These are phyloP conservation scores for Hoplodrina blanda DNA, from an alignment of 2,888 invertebrate genomes.

Conservation along the genomic window DNA sequence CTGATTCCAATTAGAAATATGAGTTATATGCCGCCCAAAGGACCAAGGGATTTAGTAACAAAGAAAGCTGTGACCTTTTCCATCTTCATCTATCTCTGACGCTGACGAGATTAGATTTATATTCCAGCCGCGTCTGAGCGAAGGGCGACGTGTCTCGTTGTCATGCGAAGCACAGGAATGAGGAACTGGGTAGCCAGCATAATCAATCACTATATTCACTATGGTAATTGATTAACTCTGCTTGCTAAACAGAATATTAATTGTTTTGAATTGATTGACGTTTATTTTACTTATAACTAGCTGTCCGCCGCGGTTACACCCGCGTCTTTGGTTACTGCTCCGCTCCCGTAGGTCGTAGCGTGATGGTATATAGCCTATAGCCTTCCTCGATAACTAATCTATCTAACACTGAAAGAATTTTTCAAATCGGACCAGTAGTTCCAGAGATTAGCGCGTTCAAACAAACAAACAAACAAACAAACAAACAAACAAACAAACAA, in stretches of 20 bases:
- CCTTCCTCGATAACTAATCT: too few relatives aligned
- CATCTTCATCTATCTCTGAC: constrained; percentile 17
- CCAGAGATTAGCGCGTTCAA: too few relatives aligned
- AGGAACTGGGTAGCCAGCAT: constrained; percentile 41
- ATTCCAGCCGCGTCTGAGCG: constrained; percentile 42
- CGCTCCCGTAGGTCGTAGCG: too few relatives aligned
- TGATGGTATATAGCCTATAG: too few relatives aligned
- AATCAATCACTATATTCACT: constrained; percentile 38
- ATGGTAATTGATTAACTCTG: constrained; percentile 37
- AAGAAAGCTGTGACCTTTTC: constrained; percentile 51
- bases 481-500: too few relatives aligned
- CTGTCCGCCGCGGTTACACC: too few relatives aligned
- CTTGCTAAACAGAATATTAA: constrained; percentile 28
- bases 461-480: too few relatives aligned
- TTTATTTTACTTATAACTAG: constrained; percentile 18
- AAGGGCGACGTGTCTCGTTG: constrained; percentile 37
- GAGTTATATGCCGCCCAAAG: constrained; percentile 34
- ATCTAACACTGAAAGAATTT: too few relatives aligned
- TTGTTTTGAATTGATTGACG: constrained; percentile 3
- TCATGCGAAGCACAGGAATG: constrained; percentile 51
- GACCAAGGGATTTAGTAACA: constrained; percentile 39
- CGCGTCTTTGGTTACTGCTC: too few relatives aligned
- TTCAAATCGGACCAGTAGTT: too few relatives aligned
- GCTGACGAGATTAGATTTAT: constrained; percentile 46
- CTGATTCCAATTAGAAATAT: constrained; percentile 39